Conservation (phyloP, 2,113 vertebrate species). For the Lagenorhynchus albirostris region DNA sequence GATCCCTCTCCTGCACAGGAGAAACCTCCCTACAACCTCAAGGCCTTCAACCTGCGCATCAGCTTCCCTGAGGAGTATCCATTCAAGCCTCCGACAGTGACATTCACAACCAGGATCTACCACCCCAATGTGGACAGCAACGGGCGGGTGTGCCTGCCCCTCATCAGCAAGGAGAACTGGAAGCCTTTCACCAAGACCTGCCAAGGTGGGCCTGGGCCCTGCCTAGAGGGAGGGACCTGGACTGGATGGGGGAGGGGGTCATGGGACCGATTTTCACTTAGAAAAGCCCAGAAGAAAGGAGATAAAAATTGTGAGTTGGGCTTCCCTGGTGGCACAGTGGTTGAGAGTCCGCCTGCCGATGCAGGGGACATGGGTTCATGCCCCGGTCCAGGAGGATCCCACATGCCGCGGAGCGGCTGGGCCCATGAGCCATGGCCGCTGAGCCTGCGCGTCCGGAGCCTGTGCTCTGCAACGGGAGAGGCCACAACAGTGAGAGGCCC, state of each 20-base stretch:
- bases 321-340: too few species aligned
- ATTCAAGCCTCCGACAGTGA: constrained; percentile 57
- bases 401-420: too few species aligned
- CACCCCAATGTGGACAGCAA: constrained; percentile 72
- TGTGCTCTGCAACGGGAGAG: too few species aligned
- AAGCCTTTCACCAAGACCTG: not conserved
- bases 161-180: constrained; percentile 69
- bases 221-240: not conserved
- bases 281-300: not conserved
- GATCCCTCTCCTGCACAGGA: constrained; percentile 50
- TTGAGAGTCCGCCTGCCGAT: too few species aligned
- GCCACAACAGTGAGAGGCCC: too few species aligned
- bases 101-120: constrained; percentile 80
- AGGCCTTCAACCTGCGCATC: constrained; percentile 77
- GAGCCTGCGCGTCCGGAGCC: too few species aligned
- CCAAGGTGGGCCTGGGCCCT: constrained; percentile 70
- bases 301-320: not conserved
- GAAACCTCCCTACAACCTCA: constrained; percentile 65
- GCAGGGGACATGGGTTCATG: too few species aligned
- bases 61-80: constrained; percentile 73
- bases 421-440: too few species aligned
- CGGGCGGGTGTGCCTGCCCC: constrained; percentile 77
- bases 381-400: too few species aligned
- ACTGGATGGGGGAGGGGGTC: fast-evolving
- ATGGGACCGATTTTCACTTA: not conserved